Evolutionary conservation across 2,888 invertebrate genomes (phyloP), one percentile per base, ranked within the genome.

Genomic region (Sarcophaga carnaria): DNA sequence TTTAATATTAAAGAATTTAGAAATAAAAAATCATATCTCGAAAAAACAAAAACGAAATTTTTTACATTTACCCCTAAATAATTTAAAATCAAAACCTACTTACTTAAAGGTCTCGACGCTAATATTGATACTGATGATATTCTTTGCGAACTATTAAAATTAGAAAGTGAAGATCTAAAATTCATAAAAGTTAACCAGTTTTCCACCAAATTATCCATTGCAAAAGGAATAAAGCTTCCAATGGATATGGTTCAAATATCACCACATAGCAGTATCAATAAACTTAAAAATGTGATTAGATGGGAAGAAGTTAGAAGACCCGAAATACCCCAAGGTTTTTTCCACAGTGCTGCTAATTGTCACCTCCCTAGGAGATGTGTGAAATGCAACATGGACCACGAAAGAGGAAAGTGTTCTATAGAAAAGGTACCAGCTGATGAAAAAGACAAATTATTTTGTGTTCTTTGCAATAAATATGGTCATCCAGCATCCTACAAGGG

Each of bases 351-450:
- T 22, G 12, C 70, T 62, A 69, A 77, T 27, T 77, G 77, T 45
- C 45, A 80, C 25, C 27, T 78, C 27, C 72, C 66, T 25, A 17
- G 54, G 3, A 74, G 60, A 66, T 80, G 80, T 22, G 80, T 66
- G 2, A 74, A 80, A 22, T 74, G 74, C 22, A 74, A 66, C 22
- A 74, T 20, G 4, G n/a, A 12, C 12, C 66, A 67, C 17, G 45
- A 80, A 54, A 80, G 62, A 66, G 67, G 37, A 45, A 54, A 80
- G 25, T 80, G 45, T 45, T 5, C 54, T 37, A 14, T 66, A 14
- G 5, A 14, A 17, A 37, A 72, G 0, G 64, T 27, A 11, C n/a
- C 80, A 64, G 72, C 3, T 10, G 54, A 66, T 59, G 64, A 64
- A 66, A 72, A 27, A 62, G 11, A 62, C 2, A 64, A 72, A 11